Evolutionary conservation across 2,113 vertebrate species (phyloP).

Genomic region (Pycnonotus jocosus): DNA sequence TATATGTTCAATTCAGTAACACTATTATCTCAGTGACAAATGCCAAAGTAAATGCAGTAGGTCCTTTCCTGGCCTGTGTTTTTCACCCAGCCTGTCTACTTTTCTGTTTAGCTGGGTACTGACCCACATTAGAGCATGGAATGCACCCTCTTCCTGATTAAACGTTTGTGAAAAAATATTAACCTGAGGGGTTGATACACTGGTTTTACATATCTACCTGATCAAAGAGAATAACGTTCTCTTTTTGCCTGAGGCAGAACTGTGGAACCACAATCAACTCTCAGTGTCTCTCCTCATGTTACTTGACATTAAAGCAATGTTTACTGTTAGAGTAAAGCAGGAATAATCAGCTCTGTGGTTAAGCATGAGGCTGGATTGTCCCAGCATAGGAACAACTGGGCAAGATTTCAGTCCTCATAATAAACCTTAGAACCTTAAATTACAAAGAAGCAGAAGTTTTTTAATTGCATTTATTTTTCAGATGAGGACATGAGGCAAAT

Average conservation of each 20-base stretch:
- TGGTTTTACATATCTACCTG: background rate
- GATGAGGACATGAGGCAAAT: background rate
- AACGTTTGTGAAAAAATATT: background rate
- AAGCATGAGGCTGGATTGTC: background rate
- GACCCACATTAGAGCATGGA: background rate
- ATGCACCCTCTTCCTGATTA: background rate
- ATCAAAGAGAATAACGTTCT: background rate
- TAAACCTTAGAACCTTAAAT: background rate
- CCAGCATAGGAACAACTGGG: rapidly evolving
- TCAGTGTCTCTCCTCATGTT: background rate
- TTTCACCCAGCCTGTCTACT: background rate
- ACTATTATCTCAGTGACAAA: background rate
- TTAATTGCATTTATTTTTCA: background rate
- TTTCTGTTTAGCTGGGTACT: background rate
- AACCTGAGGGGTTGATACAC: background rate
- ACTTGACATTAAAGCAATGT: background rate
- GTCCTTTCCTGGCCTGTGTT: background rate
- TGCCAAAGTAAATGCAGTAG: background rate
- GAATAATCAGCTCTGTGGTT: background rate
- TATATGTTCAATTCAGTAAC: background rate
- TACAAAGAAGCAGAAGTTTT: background rate
- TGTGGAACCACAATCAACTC: background rate
- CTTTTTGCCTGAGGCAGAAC: background rate
- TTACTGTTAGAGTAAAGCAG: background rate
- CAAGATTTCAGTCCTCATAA: background rate